Conservation (phyloP, 2,113 vertebrate species). For the Connochaetes taurinus region DNA sequence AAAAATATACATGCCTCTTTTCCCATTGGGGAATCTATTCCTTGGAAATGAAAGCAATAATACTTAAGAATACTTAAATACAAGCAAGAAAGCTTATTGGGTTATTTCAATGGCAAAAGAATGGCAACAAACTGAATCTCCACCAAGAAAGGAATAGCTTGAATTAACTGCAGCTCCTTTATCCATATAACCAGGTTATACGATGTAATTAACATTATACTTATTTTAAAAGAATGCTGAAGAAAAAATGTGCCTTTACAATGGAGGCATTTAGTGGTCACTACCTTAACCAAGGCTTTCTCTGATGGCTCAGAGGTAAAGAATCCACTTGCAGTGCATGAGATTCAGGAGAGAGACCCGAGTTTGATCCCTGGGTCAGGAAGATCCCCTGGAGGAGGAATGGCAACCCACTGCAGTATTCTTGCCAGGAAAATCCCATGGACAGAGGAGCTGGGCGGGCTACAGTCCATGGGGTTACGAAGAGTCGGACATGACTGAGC, state of each 20-base stretch:
- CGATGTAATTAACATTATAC: background rate
- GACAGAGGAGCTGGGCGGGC: background rate
- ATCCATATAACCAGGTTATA: background rate
- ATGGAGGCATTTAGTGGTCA: background rate
- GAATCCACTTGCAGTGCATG: background rate
- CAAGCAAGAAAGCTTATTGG: constrained; percentile 12
- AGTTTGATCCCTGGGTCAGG: background rate
- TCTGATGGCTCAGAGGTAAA: background rate
- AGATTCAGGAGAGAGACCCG: background rate
- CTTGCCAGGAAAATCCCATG: background rate
- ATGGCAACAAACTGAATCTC: constrained; percentile 16
- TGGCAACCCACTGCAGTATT: background rate
- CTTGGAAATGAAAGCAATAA: constrained; percentile 34
- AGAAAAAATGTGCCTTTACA: background rate
- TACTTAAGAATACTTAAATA: constrained; percentile 31
- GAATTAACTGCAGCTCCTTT: constrained; percentile 1
- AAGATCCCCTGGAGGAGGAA: background rate
- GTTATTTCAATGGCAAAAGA: constrained; percentile 30
- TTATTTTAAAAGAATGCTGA: constrained; percentile 24
- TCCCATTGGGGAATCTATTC: background rate
- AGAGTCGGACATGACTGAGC: background rate
- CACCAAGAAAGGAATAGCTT: constrained; percentile 1
- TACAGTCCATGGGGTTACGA: background rate
- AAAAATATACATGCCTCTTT: constrained; percentile 13
- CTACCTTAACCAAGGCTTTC: background rate